phyloP scores from a whole-genome alignment of 1,140 invertebrate genomes.

The Pseudomyrmex gracilis region DNA sequence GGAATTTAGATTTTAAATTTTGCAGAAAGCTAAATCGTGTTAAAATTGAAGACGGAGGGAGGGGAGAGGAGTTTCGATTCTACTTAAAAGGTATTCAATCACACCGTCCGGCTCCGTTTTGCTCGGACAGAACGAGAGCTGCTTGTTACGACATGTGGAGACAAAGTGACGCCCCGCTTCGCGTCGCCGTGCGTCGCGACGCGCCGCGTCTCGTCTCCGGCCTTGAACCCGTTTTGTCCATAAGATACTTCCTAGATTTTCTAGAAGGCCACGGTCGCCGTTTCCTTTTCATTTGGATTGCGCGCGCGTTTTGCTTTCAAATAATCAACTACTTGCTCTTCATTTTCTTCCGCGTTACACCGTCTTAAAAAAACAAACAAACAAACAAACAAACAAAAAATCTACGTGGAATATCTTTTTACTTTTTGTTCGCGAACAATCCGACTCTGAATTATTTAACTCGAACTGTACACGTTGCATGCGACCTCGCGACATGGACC shows the following conservation, averaged over 20 bases:
- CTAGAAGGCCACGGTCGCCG: slow-evolving; percentile 77
- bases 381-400: not conserved
- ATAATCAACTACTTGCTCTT: not conserved
- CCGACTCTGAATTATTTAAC: not conserved
- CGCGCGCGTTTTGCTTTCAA: slow-evolving; percentile 5
- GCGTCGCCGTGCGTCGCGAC: slow-evolving; percentile 27
- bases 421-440: too few species aligned
- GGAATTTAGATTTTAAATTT: not conserved
- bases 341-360: too few species aligned
- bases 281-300: slow-evolving; percentile 69
- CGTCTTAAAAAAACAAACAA: not conserved
- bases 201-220: slow-evolving; percentile 69
- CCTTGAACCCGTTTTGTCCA: slow-evolving; percentile 77
- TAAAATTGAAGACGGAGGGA: slow-evolving; percentile 2
- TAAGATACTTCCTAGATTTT: slow-evolving; percentile 74
- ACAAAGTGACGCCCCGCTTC: slow-evolving; percentile 57
- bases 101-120: slow-evolving; percentile 9
- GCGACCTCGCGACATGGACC: too few species aligned
- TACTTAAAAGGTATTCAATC: not conserved
- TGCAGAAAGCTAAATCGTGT: not conserved
- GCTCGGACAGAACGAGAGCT: not conserved
- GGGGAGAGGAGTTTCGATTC: not conserved
- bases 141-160: slow-evolving; percentile 22
- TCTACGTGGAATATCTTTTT: not conserved
- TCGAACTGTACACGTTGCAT: not conserved